Conservation (phyloP, 2,888 invertebrate species). For the Argyra leucocephala region DNA sequence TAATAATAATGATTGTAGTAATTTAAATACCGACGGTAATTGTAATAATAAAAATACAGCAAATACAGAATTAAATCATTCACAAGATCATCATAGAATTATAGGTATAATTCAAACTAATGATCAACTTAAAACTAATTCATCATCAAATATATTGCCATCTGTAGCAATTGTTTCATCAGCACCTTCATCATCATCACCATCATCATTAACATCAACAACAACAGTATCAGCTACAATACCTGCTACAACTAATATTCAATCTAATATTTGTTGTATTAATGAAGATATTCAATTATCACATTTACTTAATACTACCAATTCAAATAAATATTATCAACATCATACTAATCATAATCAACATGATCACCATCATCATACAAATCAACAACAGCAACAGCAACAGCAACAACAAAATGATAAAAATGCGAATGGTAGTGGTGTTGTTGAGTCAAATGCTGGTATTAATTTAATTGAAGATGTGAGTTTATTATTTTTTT, state of each 20-base stretch:
- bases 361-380: neutral
- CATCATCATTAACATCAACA: constrained; percentile 17
- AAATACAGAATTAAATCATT: neutral
- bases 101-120: neutral
- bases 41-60: constrained; percentile 17
- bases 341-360: neutral
- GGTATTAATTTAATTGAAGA: neutral
- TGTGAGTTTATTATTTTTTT: neutral
- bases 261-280: constrained; percentile 19
- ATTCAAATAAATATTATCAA: neutral
- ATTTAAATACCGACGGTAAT: constrained; percentile 18
- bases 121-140: neutral
- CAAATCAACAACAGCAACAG: too few species aligned
- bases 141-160: constrained; percentile 21
- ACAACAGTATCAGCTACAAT: constrained; percentile 21
- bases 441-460: neutral
- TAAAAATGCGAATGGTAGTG: neutral
- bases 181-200: constrained; percentile 16
- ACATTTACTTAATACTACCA: constrained; percentile 21
- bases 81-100: neutral
- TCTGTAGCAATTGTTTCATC: constrained; percentile 16
- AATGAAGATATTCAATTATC: constrained; percentile 25
- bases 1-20: constrained; percentile 23
- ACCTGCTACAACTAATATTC: constrained; percentile 18
- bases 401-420: neutral